Evolutionary conservation across 2,888 invertebrate species (phyloP), one percentile per base, ranked within the genome.

Genomic region (Emmelina monodactyla): DNA sequence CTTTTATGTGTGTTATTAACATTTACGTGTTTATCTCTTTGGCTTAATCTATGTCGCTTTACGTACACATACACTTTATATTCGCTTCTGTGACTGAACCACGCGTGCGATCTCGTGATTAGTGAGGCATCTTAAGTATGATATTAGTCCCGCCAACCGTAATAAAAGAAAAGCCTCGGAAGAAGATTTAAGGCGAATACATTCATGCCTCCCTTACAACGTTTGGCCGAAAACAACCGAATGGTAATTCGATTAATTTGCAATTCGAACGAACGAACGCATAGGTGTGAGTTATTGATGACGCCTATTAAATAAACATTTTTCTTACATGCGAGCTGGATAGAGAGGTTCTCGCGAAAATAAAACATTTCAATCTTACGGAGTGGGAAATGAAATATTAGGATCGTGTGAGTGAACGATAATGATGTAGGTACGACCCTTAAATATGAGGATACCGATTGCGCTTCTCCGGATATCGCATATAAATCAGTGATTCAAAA

Each of bases 231-330:
- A 55, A 55, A 58, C 54, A 53, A 49, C 52, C 55, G 61, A 60
- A 67, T 62, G 67, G 60, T 62, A 66, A 70, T 62, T 64, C 69
- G 63, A 70, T 73, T 72, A 75, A 76, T 78, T 75, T 75, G 65
- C 72, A 76, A 76, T 75, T 67, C 69, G 72, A 65, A 71, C 68
- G 63, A 59, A 57, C 54, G 58, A 52, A 49, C 50, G 53, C 65
- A 70, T 63, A 57, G 50, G 58, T 50, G 58, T 55, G 62, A 62
- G 78, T 81, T 81, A 80, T 81, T 80, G 79, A 81, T 81, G 71
- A 68, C 61, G 56, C 58, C 75, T 70, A 80, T 81, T 78, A 80
- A 79, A 79, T 72, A 71, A 63, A 71, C 70, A 71, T 79, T 79
- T 71, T 55, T 62, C 51, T 46, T 51, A 45, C 46, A 41, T 49